Conservation (phyloP, 1,140 invertebrate species). For the Drosophila pandora region DNA sequence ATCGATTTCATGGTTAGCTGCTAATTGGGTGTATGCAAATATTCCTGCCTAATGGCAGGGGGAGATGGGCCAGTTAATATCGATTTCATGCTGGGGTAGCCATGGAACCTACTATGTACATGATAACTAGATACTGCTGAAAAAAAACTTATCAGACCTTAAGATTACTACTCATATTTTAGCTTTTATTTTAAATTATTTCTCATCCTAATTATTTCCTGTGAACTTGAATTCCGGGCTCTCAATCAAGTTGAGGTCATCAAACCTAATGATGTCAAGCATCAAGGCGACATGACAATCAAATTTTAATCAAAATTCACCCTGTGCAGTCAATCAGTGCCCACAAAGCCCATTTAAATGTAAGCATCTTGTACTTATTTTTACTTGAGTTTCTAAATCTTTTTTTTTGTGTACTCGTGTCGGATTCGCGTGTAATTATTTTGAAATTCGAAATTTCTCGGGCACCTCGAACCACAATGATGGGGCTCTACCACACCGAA, state of each 20-base stretch:
- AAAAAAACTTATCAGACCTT: neutral
- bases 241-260: conserved; percentile 52
- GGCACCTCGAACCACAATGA: conserved; percentile 33
- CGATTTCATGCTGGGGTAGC: neutral
- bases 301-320: conserved; percentile 34
- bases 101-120: neutral
- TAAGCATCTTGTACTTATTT: conserved; percentile 45
- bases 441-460: conserved; percentile 73
- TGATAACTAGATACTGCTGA: neutral
- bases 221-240: conserved; percentile 38
- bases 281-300: conserved; percentile 48
- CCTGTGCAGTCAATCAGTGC: conserved; percentile 15
- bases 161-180: too few relatives aligned
- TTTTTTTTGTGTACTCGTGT: conserved; percentile 45
- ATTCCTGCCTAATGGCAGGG: conserved; percentile 7
- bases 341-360: conserved; percentile 9
- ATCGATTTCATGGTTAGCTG: conserved; percentile 36
- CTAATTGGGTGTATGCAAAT: conserved; percentile 37
- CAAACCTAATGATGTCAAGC: conserved; percentile 42
- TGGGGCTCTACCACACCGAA: conserved; percentile 55
- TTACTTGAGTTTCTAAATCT: neutral
- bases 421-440: conserved; percentile 69
- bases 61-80: neutral
- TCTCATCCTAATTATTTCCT: neutral
- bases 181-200: neutral